A percentile compares a stretch with the other conserved stretches of the same genome.
phyloP scores from a whole-genome alignment of 2,797 vertebrate species.

The Microhierax caerulescens region DNA sequence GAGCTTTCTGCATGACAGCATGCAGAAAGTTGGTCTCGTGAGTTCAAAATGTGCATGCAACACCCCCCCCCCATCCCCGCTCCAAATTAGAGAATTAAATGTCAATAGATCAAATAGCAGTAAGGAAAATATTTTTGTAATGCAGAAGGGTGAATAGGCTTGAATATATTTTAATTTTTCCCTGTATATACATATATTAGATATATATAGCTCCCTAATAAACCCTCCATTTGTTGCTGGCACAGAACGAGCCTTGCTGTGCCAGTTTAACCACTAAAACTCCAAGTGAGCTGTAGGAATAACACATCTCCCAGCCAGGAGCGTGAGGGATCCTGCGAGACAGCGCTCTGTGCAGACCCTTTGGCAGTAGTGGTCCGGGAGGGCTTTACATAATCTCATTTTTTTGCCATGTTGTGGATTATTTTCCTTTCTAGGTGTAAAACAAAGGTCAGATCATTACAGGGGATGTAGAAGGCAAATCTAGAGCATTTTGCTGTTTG shows the following conservation, averaged over 20 bases:
- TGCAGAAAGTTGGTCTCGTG: background rate
- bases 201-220: conserved; percentile 2
- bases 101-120: background rate
- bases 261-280: background rate
- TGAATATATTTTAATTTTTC: conserved; percentile 12
- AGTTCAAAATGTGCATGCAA: background rate
- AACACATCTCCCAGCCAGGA: background rate
- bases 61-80: background rate
- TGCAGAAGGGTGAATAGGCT: background rate
- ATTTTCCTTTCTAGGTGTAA: background rate
- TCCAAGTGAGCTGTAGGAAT: background rate
- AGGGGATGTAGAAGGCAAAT: background rate
- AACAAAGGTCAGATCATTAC: background rate
- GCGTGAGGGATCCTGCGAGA: background rate
- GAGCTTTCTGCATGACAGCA: fast-evolving
- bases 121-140: background rate
- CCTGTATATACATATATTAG: background rate
- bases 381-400: background rate
- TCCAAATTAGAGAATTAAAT: background rate
- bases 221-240: background rate
- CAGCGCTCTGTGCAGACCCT: background rate
- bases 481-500: background rate
- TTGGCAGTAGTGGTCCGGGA: background rate
- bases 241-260: background rate
- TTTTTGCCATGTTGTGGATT: background rate